Percentiles rank a stretch among this genome's conserved stretches.
These are phyloP conservation scores for Syndactyla subalaris DNA, from an alignment of 2,797 vertebrate species.

Conservation along the genomic window DNA sequence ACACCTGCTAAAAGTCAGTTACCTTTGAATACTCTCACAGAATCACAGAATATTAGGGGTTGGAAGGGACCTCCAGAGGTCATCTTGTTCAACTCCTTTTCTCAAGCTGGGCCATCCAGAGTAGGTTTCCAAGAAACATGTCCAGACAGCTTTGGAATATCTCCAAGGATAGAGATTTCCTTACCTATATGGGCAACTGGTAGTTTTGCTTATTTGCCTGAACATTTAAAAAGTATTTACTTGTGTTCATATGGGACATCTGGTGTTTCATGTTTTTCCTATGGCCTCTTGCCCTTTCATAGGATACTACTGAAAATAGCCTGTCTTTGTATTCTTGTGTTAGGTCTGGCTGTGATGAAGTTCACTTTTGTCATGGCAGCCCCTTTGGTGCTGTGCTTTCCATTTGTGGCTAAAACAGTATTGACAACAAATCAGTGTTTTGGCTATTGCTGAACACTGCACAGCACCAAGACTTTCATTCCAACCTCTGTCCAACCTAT, in stretches of 20 bases:
- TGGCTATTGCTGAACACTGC: neutral
- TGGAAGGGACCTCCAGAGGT: neutral
- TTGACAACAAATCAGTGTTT: neutral
- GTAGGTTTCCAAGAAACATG: neutral
- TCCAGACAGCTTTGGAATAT: neutral
- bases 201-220: neutral
- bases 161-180: neutral
- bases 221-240: neutral
- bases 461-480: neutral
- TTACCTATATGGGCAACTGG: neutral
- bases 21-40: neutral
- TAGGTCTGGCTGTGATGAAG: neutral
- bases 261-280: neutral
- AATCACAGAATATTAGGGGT: neutral
- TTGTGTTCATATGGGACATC: neutral
- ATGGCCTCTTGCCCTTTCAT: neutral
- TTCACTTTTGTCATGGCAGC: neutral
- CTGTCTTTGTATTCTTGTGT: neutral
- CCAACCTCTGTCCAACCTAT: neutral
- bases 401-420: neutral
- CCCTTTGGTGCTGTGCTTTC: neutral
- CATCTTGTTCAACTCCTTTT: neutral
- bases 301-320: neutral
- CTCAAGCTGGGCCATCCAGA: neutral
- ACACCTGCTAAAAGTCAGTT: fast-evolving